Conservation (phyloP, 2,797 vertebrate genomes). For the Brachyalestes nurse region DNA sequence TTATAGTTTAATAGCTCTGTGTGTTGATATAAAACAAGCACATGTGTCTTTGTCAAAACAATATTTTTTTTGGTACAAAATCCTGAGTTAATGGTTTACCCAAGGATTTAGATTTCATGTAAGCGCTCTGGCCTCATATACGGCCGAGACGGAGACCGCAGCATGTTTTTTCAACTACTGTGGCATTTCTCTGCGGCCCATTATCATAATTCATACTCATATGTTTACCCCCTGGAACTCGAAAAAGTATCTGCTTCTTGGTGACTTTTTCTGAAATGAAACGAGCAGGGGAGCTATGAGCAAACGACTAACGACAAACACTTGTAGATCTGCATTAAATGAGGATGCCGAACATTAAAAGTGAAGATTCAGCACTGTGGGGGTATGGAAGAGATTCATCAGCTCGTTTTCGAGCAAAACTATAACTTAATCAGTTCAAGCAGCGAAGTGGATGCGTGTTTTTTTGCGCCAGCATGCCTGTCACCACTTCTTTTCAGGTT, state of each 20-base stretch:
- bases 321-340: slow-evolving; percentile 21
- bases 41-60: slow-evolving; percentile 32
- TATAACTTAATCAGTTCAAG: slow-evolving; percentile 53
- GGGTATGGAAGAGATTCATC: slow-evolving; percentile 32
- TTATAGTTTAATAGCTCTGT: slow-evolving; percentile 18
- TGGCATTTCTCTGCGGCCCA: slow-evolving; percentile 57
- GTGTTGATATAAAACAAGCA: slow-evolving; percentile 1
- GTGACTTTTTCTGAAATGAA: slow-evolving; percentile 7
- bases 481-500: slow-evolving; percentile 70
- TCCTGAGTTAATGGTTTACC: slow-evolving; percentile 62
- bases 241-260: slow-evolving; percentile 47
- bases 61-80: slow-evolving; percentile 14
- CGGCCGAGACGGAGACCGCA: slow-evolving; percentile 64
- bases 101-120: slow-evolving; percentile 66
- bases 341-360: background rate
- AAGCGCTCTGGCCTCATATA: slow-evolving; percentile 61
- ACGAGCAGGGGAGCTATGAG: background rate
- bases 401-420: slow-evolving; percentile 8
- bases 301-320: slow-evolving; percentile 43
- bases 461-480: slow-evolving; percentile 66
- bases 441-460: slow-evolving; percentile 48
- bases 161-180: slow-evolving; percentile 56
- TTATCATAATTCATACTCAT: slow-evolving; percentile 60
- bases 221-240: slow-evolving; percentile 47
- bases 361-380: slow-evolving; percentile 2